Evolutionary conservation across 2,797 vertebrate species (phyloP).

Genomic region (Octomys mimax): DNA sequence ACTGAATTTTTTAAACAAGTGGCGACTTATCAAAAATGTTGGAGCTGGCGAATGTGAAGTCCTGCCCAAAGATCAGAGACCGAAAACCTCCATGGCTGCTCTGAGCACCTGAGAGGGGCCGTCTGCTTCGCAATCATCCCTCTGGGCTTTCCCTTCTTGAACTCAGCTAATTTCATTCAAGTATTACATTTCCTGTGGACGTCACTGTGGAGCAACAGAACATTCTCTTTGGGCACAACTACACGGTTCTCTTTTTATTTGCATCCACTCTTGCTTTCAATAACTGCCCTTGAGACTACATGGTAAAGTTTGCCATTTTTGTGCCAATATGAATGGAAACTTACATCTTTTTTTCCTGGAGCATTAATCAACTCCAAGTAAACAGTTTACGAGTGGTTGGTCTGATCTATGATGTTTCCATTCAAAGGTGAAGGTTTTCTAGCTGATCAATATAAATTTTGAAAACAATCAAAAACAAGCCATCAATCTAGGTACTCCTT

Average conservation of each 20-base stretch:
- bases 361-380: not conserved
- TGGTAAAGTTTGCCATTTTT: not conserved
- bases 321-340: not conserved
- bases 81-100: not conserved
- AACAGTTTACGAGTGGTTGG: not conserved
- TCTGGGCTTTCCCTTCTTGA: not conserved
- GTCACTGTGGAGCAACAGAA: not conserved
- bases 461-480: constrained; percentile 24
- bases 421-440: constrained; percentile 18
- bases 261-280: not conserved
- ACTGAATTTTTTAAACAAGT: constrained; percentile 14
- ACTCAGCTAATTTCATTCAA: not conserved
- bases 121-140: not conserved
- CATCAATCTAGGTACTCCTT: not conserved
- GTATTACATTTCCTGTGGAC: not conserved
- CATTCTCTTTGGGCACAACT: not conserved
- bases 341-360: not conserved
- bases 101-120: not conserved
- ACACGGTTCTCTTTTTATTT: not conserved
- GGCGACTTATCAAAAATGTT: not conserved
- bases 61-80: not conserved
- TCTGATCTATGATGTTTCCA: not conserved
- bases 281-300: not conserved
- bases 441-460: constrained; percentile 45
- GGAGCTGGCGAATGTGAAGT: not conserved